A percentile compares a stretch with the other conserved stretches of the same genome.
These are phyloP conservation scores for Enteromius radiatus DNA, from an alignment of 2,797 vertebrate species.

Conservation along the genomic window DNA sequence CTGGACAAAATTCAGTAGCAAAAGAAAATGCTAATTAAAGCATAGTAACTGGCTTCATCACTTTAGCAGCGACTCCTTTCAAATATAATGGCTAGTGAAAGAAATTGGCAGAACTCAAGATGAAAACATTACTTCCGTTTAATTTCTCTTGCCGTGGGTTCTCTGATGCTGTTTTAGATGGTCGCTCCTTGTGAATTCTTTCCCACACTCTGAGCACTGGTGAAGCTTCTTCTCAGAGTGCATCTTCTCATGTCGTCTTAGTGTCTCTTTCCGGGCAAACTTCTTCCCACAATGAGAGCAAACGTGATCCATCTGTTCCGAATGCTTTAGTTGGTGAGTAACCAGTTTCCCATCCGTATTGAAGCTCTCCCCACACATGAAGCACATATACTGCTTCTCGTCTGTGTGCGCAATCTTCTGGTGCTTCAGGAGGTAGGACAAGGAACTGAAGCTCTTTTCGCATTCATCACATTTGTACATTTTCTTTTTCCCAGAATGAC, in stretches of 20 bases:
- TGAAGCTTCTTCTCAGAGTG: not conserved
- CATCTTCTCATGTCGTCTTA: constrained; percentile 2
- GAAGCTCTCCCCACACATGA: constrained; percentile 3
- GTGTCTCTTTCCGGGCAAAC: constrained; percentile 2
- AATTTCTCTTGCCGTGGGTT: not conserved
- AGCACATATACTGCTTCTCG: not conserved
- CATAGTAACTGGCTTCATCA: not conserved
- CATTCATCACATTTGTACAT: constrained; percentile 26
- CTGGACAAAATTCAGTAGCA: not conserved
- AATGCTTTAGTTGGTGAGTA: constrained; percentile 31
- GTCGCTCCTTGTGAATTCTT: constrained; percentile 2
- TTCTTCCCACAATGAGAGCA: constrained; percentile 15
- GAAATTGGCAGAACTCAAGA: constrained; percentile 22
- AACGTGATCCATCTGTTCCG: constrained; percentile 1
- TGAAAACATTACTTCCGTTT: not conserved
- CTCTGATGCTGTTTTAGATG: not conserved
- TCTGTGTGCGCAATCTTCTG: not conserved
- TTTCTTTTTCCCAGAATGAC: constrained; percentile 6
- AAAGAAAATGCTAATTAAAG: not conserved
- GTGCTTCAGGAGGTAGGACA: constrained; percentile 13
- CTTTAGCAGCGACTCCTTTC: not conserved
- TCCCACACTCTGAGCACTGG: constrained; percentile 27
- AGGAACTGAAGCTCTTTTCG: constrained; percentile 11
- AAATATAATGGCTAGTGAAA: constrained; percentile 13
- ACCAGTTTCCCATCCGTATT: constrained; percentile 14